Percentiles rank a stretch among this genome's conserved stretches.
Evolutionary conservation across 2,888 invertebrate species (phyloP).

Genomic region (Euproctis similis): DNA sequence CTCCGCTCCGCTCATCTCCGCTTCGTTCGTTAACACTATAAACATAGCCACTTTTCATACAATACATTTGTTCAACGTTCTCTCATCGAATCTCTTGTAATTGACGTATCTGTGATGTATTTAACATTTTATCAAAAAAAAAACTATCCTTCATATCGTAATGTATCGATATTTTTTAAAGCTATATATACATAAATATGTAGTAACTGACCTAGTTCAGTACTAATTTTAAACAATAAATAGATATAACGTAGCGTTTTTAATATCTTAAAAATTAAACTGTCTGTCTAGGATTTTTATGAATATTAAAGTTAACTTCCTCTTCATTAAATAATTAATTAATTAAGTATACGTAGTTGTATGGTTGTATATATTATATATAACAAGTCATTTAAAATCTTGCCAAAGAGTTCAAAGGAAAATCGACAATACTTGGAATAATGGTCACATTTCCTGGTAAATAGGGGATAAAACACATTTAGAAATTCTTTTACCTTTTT

Average conservation of each 20-base stretch:
- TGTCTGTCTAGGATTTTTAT: slow-evolving; percentile 2
- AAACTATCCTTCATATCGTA: slow-evolving; percentile 22
- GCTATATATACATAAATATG: too few species aligned
- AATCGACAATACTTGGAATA: slow-evolving; percentile 20
- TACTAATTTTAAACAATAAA: too few species aligned
- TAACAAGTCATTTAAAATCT: slow-evolving; percentile 17
- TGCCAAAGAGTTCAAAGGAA: slow-evolving; percentile 28
- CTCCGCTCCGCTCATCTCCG: not conserved
- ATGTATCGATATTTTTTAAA: slow-evolving; percentile 22
- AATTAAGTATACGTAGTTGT: too few species aligned
- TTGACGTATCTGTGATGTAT: slow-evolving; percentile 30
- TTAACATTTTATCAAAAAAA: slow-evolving; percentile 22
- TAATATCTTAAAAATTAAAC: not conserved
- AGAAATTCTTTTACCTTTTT: too few species aligned
- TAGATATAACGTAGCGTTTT: too few species aligned
- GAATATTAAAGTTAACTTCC: not conserved
- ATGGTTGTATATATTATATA: slow-evolving; percentile 10
- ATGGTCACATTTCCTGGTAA: slow-evolving; percentile 12
- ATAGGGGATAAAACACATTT: too few species aligned
- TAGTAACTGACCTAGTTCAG: slow-evolving; percentile 20
- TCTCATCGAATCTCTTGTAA: slow-evolving; percentile 27
- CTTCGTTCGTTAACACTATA: not conserved
- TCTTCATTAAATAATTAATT: not conserved
- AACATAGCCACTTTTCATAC: not conserved
- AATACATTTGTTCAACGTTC: not conserved